Evolutionary conservation across 2,888 invertebrate genomes (phyloP), one percentile per base, ranked within the genome.

Genomic region (Conops quadrifasciatus): DNA sequence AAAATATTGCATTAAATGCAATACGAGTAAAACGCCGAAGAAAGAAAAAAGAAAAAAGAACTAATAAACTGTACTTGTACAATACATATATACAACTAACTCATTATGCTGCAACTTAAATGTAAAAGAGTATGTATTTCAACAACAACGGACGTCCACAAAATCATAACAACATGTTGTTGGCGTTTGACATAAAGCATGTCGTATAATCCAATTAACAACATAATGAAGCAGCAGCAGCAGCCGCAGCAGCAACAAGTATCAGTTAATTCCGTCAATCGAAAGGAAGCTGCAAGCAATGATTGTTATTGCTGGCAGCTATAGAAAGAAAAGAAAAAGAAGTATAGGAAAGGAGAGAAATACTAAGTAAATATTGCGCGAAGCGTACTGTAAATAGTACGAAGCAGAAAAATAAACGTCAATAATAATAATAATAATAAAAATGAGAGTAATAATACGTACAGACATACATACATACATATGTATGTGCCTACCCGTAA

Each of bases 141-240:
- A 49, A 49, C 53, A 28, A 58, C 58, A 24, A 58, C 28, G 24
- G 11, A 49, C n/a, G 49, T n/a, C 2, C 49, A 49, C 11, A 49
- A 28, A 58, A 28, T 58, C 26, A 3, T 36, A 36, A 36, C 58
- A 58, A 58, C 43, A 58, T 58, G 36, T 60, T 67, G 67, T n/a
- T 67, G 68, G 49, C 36, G 43, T 72, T 72, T 73, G 70, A 68
- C 72, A 73, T 67, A 72, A 73, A 72, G 7, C 58, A 58, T 36
- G 28, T 28, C 58, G 67, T 65, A 72, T 75, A 75, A 75, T 72
- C 68, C 73, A 72, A 72, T 73, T 73, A 65, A 51, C 70, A 67
- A 63, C 43, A 68, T 53, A 62, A 68, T 62, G 24, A 68, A 9
- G 30, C 47, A 67, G 16, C 45, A 24, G 9, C 47, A 53, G 19